Evolutionary conservation across 2,888 invertebrate species (phyloP), one percentile per base, ranked within the genome.

Genomic region (Herminia tarsipennalis): DNA sequence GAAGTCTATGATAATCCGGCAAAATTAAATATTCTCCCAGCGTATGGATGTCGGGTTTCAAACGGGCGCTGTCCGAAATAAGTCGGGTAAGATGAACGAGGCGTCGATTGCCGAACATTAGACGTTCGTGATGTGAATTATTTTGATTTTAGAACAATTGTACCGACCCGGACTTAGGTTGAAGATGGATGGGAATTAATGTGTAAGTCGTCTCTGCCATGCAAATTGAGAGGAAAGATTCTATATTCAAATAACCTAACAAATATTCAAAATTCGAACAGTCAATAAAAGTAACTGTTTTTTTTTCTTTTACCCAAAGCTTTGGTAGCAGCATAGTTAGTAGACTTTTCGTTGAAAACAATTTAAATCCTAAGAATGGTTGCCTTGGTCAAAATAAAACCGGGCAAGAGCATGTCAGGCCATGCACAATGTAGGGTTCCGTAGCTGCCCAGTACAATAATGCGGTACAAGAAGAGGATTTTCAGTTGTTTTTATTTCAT

Each of bases 21-120:
- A 35, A 40, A 66, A 76, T 82, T 79, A 64, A 29, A 46, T 53
- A 88, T 82, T 82, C 87, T 25, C 14, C 3, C 5, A 45, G 61
- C 78, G 82, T 76, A 35, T 50, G 40, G 33, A 56, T 57, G 75
- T 77, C 73, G 77, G n/a, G 74, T 76, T 76, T 75, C 77, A 82
- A 82, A 85, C 81, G 79, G 72, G 66, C 65, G 56, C 68, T 72
- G 79, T 67, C 76, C 76, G 72, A 84, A 84, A 82, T 69, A 66
- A 40, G 69, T 70, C 60, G 68, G 54, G 64, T 59, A 65, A 81
- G 78, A 83, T 79, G 68, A 71, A 82, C 69, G 81, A 88, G 84
- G 86, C 87, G 88, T 84, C 88, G 73, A 87, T 86, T 77, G 77
- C 72, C 65, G 76, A 70, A 78, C 79, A 78, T 76, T 76, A 62